These are phyloP conservation scores for Coleophora deauratella DNA, from an alignment of 2,888 invertebrate species.

Conservation along the genomic window DNA sequence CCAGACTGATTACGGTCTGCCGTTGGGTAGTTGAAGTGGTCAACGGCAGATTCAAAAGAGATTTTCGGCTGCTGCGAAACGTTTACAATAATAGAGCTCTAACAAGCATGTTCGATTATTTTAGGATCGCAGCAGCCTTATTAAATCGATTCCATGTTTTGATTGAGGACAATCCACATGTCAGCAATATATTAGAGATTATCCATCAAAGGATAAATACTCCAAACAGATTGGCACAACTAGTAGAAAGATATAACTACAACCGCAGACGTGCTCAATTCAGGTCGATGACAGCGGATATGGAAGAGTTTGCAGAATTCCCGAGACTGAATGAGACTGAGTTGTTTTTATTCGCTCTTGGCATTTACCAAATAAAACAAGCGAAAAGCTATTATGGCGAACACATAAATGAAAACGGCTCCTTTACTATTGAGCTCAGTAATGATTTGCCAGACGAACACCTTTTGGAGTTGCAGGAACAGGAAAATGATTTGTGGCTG, in stretches of 20 bases:
- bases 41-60: slow-evolving; percentile 10
- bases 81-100: slow-evolving; percentile 8
- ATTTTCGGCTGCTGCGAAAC: slow-evolving; percentile 11
- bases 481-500: slow-evolving; percentile 1
- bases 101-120: neutral
- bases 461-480: slow-evolving; percentile 1
- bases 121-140: slow-evolving; percentile 3
- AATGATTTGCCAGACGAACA: neutral
- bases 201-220: slow-evolving; percentile 1
- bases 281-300: neutral
- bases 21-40: no score
- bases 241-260: slow-evolving; percentile 1
- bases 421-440: slow-evolving; percentile 1
- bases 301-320: slow-evolving; percentile 1
- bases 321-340: slow-evolving; percentile 1
- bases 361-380: slow-evolving; percentile 12
- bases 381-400: slow-evolving; percentile 12
- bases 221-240: slow-evolving; percentile 1
- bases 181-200: slow-evolving; percentile 5
- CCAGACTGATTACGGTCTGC: slow-evolving; percentile 10
- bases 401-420: slow-evolving; percentile 1
- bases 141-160: slow-evolving; percentile 8
- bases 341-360: slow-evolving; percentile 9
- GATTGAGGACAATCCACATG: slow-evolving; percentile 5
- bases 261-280: slow-evolving; percentile 3